Evolutionary conservation across 2,888 invertebrate genomes (phyloP).

Genomic region (Nemotelus nigrinus): DNA sequence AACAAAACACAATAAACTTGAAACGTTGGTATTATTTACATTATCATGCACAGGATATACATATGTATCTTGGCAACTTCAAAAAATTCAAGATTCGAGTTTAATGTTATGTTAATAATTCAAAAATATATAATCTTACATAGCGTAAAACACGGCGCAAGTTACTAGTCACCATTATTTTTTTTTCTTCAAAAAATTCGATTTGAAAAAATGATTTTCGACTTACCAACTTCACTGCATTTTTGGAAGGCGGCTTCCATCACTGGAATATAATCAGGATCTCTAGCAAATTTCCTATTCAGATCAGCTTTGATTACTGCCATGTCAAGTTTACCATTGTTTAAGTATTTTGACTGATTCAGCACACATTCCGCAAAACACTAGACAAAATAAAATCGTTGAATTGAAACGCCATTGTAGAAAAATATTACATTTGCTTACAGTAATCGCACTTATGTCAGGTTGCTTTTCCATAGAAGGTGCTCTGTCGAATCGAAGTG

Average conservation of each 20-base stretch:
- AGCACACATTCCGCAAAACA: conserved; percentile 63
- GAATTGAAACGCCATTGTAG: neutral
- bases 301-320: conserved; percentile 56
- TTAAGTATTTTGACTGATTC: conserved; percentile 57
- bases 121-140: too few relatives aligned
- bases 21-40: too few relatives aligned
- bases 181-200: too few relatives aligned
- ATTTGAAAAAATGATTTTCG: neutral
- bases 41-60: too few relatives aligned
- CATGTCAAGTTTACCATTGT: conserved; percentile 40
- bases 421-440: conserved; percentile 7
- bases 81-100: too few relatives aligned
- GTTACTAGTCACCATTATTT: too few relatives aligned
- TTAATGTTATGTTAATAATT: too few relatives aligned
- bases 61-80: too few relatives aligned
- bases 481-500: conserved; percentile 52
- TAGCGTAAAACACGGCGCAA: too few relatives aligned
- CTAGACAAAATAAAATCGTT: conserved; percentile 51
- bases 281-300: conserved; percentile 57
- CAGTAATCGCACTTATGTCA: conserved; percentile 17
- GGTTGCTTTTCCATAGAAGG: conserved; percentile 27
- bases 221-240: conserved; percentile 58
- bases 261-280: conserved; percentile 57
- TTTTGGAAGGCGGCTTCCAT: conserved; percentile 58
- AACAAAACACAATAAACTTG: too few relatives aligned